Conservation (phyloP, 2,888 invertebrate genomes). For the Nomada flava region DNA sequence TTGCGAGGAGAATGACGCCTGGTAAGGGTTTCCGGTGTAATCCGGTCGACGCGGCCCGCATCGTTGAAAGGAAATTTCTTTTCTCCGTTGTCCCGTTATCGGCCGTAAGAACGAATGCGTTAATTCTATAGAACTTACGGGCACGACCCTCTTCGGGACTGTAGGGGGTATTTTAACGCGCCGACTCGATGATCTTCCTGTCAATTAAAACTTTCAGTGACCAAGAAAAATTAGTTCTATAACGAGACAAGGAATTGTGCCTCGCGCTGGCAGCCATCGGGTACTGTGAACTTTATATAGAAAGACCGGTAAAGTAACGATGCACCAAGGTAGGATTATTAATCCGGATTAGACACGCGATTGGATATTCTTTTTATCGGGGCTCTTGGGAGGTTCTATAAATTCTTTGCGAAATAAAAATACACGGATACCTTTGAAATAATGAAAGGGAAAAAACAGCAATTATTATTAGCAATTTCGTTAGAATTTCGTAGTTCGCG, state of each 20-base stretch:
- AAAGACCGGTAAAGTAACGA: background rate
- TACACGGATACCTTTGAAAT: background rate
- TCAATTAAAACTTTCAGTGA: conserved; percentile 43
- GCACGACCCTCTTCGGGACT: background rate
- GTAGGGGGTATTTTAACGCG: conserved; percentile 1
- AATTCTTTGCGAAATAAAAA: background rate
- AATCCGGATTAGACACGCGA: conserved; percentile 1
- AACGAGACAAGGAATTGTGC: conserved; percentile 16
- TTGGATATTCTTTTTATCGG: background rate
- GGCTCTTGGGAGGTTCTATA: background rate
- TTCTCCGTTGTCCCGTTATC: conserved; percentile 12
- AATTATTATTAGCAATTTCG: background rate
- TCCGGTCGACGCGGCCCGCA: conserved; percentile 6
- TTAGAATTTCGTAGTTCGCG: background rate
- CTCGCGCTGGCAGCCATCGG: conserved; percentile 19
- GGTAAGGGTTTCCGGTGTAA: conserved; percentile 20
- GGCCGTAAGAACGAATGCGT: conserved; percentile 3
- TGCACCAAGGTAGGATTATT: conserved; percentile 1
- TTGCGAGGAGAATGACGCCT: conserved; percentile 25
- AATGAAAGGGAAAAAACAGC: too few relatives aligned
- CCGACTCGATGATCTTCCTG: conserved; percentile 28
- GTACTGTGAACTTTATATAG: background rate
- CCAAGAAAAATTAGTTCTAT: conserved; percentile 36
- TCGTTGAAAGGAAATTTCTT: conserved; percentile 21
- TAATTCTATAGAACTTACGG: conserved; percentile 24